Evolutionary conservation across 2,888 invertebrate species (phyloP).

Genomic region (Drosophila tripunctata): DNA sequence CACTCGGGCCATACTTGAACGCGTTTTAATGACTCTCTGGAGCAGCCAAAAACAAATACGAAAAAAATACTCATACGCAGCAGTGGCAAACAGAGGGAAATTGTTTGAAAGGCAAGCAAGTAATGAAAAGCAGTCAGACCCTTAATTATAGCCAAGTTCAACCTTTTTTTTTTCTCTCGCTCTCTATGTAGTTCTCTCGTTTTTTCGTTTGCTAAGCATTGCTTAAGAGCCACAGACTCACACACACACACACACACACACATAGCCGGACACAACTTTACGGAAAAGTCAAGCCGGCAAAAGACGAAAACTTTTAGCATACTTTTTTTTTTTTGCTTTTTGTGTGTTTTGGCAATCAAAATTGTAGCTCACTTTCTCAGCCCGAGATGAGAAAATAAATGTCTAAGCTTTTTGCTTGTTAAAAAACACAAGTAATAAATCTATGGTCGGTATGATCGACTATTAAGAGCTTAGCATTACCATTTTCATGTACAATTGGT

Average conservation of each 20-base stretch:
- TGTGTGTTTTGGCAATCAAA: slow-evolving; percentile 55
- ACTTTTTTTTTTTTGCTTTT: slow-evolving; percentile 26
- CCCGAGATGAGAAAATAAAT: slow-evolving; percentile 29
- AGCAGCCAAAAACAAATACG: slow-evolving; percentile 55
- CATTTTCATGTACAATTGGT: too few species aligned
- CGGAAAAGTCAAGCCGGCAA: slow-evolving; percentile 30
- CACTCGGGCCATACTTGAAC: slow-evolving; percentile 52
- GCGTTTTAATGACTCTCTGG: slow-evolving; percentile 72
- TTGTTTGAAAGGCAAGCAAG: slow-evolving; percentile 28
- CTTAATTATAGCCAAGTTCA: slow-evolving; percentile 69
- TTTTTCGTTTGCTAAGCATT: slow-evolving; percentile 22
- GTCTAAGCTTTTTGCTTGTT: slow-evolving; percentile 2
- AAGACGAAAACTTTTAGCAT: slow-evolving; percentile 44
- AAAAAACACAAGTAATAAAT: too few species aligned
- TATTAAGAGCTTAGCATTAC: too few species aligned
- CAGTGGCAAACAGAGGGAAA: slow-evolving; percentile 18
- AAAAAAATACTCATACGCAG: slow-evolving; percentile 47
- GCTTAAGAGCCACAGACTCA: slow-evolving; percentile 18
- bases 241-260: too few species aligned
- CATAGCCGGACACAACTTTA: slow-evolving; percentile 23
- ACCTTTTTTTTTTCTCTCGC: slow-evolving; percentile 35
- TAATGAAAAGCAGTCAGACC: slow-evolving; percentile 48
- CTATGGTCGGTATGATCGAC: too few species aligned
- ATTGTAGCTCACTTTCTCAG: slow-evolving; percentile 39
- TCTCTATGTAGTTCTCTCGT: background rate